Base-by-base conservation (phyloP, 2,797 vertebrate species). In the Pachyuromys duprasi region DNA sequence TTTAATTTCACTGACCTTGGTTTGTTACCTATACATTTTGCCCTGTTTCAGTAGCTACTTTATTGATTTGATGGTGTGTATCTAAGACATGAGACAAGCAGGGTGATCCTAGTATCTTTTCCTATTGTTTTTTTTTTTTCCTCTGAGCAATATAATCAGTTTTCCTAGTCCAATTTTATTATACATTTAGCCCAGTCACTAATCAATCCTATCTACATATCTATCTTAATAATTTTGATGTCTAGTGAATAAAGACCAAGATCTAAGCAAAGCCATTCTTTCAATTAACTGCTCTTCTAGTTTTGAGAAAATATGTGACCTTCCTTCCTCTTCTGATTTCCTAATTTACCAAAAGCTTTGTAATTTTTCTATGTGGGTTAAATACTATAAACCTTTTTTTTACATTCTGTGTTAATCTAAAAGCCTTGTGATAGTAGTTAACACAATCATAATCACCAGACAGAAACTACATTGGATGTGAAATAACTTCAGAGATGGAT, bases 21-120 rank as follows among this genome's bases (percentile, higher is more conserved):
- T 53, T 11, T 3, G 2, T 28, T 26, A 15, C 57, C 26, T 55
- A 22, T 3, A 36, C 0, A 0, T 22, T 33, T 63, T 11, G 18
- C 36, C 28, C 13, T 20, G 36, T 57, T n/a, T 17, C 6, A 62
- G 12, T 9, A 65, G 78, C 15, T 70, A 91, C 42, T 74, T 84
- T 91, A 65, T 80, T 2, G 31, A 45, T 53, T 91, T 86, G 15
- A 4, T 4, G 6, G 5, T 42, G 22, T 18, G 2, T 1, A 53
- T 62, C 15, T 3, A 78, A 65, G 57, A 24, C 7, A 8, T n/a
- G 12, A 20, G 74, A 33, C 4, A 60, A 67, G 36, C 14, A 31
- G 26, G n/a, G 5, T 13, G 26, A 31, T 74, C 20, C 89, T 42
- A 53, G 0, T 13, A 42, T 28, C 36, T 49, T 13, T 74, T 80